Base-by-base conservation (phyloP, 2,888 invertebrate species). In the Achlya flavicornis region DNA sequence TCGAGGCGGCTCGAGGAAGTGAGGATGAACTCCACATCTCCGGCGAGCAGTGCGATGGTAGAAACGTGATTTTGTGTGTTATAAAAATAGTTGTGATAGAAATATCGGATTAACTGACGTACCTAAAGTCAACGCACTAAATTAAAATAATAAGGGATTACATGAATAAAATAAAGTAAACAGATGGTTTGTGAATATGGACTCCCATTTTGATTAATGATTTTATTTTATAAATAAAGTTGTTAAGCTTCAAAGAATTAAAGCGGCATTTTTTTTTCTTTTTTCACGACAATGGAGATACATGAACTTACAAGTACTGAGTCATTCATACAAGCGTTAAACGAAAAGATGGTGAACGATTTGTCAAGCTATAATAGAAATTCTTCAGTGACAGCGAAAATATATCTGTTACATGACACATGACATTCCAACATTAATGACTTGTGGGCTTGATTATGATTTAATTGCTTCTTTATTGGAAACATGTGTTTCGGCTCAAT, bases 401-500 rank as follows among this genome's bases (percentile, higher is more conserved):
- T 19, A 53, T 53, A 10, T 53, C 14, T n/a, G 58, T 58, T 59
- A n/a, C 3, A 38, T 59, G 58, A 59, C 62, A 57, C 58, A 63
- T 58, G 19, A 53, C 63, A 63, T 63, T 63, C 63, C 58, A 60
- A n/a, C 57, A 43, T 12, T n/a, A 35, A 41, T 33, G 43, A 14
- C 58, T 62, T 58, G 64, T 26, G 35, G 59, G 43, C 6, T 65
- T 63, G 61, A 65, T 65, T 61, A 63, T 61, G 65, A 63, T 65
- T 65, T 65, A 65, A 65, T 61, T 63, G 65, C 16, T 62, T 58
- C 53, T 61, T 35, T 38, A 57, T 57, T 41, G 10, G 16, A 16
- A 57, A 53, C 61, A 32, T 46, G 61, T 58, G 65, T 66, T 64
- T 69, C 67, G 66, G 65, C 65, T 68, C 71, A 74, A 84, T 85